Conservation (phyloP, 2,113 vertebrate species). For the Mellivora capensis region DNA sequence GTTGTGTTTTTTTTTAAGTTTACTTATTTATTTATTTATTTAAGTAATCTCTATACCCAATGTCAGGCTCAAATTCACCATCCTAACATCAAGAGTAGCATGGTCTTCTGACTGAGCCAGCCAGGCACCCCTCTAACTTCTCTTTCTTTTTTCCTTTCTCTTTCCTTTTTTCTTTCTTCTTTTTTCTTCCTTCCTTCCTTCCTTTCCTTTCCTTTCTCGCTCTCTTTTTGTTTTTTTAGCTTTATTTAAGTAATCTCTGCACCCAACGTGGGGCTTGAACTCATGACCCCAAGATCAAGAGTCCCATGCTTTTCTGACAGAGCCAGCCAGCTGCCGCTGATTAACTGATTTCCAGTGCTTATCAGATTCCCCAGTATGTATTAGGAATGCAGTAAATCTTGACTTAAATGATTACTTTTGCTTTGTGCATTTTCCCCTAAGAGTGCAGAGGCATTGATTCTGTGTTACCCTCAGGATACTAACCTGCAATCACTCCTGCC, state of each 20-base stretch:
- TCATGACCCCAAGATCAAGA: neutral
- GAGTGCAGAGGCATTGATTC: neutral
- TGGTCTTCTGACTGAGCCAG: neutral
- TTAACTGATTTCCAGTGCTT: neutral
- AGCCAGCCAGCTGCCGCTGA: neutral
- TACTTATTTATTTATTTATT: neutral
- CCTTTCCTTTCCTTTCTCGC: neutral
- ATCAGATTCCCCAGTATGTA: neutral
- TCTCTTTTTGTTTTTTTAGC: neutral
- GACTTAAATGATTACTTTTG: neutral
- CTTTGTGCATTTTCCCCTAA: neutral
- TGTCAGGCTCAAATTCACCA: neutral
- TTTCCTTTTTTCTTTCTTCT: neutral
- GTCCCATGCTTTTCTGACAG: neutral
- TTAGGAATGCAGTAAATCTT: neutral
- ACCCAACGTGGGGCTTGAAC: neutral
- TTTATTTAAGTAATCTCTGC: neutral
- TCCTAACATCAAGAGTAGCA: neutral
- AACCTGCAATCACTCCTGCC: slow-evolving; percentile 91
- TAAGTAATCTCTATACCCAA: neutral
- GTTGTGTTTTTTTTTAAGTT: neutral
- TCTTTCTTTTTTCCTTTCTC: neutral
- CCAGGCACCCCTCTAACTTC: neutral
- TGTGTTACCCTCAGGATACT: slow-evolving; percentile 23
- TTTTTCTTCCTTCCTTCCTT: neutral